Conservation (phyloP, 92 coral and sea anemone genomes). For the Epizoanthus ramosus region DNA sequence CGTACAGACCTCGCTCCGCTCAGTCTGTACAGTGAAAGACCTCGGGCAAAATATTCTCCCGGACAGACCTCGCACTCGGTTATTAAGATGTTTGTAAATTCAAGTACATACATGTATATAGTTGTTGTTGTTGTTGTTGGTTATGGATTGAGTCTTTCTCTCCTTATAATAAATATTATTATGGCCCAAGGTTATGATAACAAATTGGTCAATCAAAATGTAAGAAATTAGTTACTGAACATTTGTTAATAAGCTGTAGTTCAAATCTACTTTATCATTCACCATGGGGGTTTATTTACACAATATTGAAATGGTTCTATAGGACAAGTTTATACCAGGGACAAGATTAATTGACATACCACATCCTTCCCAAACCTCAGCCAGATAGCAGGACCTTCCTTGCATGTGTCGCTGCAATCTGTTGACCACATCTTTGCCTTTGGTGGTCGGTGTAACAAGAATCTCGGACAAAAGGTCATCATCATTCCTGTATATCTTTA, state of each 20-base stretch:
- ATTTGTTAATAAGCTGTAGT: too few species aligned
- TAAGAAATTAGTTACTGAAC: too few species aligned
- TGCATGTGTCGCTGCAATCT: slow-evolving; percentile 81
- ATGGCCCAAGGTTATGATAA: not conserved
- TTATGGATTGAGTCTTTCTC: too few species aligned
- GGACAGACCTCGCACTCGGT: too few species aligned
- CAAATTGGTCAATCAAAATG: not conserved
- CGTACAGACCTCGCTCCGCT: too few species aligned
- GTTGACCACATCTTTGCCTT: slow-evolving; percentile 78
- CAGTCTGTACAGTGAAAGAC: too few species aligned
- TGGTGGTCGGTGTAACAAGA: slow-evolving; percentile 74
- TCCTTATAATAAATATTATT: too few species aligned
- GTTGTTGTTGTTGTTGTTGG: too few species aligned
- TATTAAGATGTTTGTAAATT: too few species aligned
- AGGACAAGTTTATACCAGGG: not conserved
- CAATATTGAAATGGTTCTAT: not conserved
- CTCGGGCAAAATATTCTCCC: too few species aligned
- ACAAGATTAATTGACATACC: slow-evolving; percentile 66
- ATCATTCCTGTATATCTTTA: slow-evolving; percentile 75
- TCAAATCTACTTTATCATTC: not conserved
- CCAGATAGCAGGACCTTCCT: slow-evolving; percentile 76
- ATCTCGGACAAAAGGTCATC: slow-evolving; percentile 73
- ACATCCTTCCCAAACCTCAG: slow-evolving; percentile 99
- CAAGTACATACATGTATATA: too few species aligned
- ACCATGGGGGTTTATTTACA: not conserved